Conservation (phyloP, 2,888 invertebrate genomes). For the Chloroclysta siterata region DNA sequence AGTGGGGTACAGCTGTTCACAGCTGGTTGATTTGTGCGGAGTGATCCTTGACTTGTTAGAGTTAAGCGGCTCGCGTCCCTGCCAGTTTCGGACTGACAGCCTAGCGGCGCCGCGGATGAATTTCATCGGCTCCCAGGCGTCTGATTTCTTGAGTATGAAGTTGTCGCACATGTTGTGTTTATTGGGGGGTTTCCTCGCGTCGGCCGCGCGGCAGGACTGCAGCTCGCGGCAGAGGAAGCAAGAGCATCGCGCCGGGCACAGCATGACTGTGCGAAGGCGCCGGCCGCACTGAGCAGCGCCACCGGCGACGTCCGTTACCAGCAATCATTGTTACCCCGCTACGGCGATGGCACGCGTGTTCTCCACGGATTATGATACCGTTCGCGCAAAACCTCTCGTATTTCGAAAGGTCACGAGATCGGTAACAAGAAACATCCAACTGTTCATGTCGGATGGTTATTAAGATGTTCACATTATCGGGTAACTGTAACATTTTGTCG, state of each 20-base stretch:
- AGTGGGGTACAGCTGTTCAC: conserved; percentile 76
- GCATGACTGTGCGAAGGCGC: conserved; percentile 83
- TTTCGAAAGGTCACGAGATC: conserved; percentile 45
- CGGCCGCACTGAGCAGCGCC: conserved; percentile 71
- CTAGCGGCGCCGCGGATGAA: conserved; percentile 78
- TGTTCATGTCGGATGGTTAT: conserved; percentile 15
- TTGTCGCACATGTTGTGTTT: conserved; percentile 77
- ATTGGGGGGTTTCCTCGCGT: conserved; percentile 73
- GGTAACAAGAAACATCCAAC: conserved; percentile 21
- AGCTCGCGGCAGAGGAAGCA: conserved; percentile 91
- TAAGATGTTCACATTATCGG: conserved; percentile 34
- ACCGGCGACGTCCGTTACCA: conserved; percentile 53
- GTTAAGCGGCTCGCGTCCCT: conserved; percentile 75
- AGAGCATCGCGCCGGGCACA: conserved; percentile 89
- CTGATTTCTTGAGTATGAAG: conserved; percentile 84
- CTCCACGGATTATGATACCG: conserved; percentile 72
- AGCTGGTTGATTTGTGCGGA: conserved; percentile 79
- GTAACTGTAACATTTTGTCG: conserved; percentile 40
- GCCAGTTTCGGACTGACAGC: conserved; percentile 84
- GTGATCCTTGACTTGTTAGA: conserved; percentile 69
- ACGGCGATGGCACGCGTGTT: conserved; percentile 57
- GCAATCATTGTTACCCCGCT: conserved; percentile 65
- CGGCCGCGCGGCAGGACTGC: conserved; percentile 85
- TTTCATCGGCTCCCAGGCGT: conserved; percentile 80
- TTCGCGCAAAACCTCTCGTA: conserved; percentile 56